A percentile compares a stretch with the other conserved stretches of the same genome.
Conservation (phyloP, 2,888 invertebrate genomes). For the Epistrophella euchroma region DNA sequence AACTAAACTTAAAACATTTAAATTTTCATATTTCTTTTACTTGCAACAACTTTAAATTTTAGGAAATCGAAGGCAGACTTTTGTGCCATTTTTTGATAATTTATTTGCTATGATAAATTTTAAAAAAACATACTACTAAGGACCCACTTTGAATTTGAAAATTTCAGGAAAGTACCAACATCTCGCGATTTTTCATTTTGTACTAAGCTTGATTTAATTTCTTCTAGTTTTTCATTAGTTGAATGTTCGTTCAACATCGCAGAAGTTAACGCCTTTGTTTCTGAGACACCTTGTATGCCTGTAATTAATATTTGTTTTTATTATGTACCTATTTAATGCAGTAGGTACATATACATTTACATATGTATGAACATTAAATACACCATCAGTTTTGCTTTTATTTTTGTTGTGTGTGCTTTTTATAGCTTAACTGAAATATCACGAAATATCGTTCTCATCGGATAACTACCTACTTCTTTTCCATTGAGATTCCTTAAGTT, state of each 20-base stretch:
- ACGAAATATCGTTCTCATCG: slow-evolving; percentile 11
- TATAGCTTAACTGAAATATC: slow-evolving; percentile 16
- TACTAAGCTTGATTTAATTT: background rate
- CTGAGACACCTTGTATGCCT: background rate
- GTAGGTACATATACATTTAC: background rate
- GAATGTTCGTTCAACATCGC: background rate
- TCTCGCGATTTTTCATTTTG: background rate
- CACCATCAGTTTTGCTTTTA: background rate
- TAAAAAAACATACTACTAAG: background rate
- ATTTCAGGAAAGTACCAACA: background rate
- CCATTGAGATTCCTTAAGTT: slow-evolving; percentile 30
- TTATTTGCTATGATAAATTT: no score
- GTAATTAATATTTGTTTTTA: background rate
- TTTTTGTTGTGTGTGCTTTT: background rate
- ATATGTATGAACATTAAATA: slow-evolving; percentile 13
- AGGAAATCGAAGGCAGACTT: no score
- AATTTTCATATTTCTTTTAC: no score
- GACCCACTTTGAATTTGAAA: background rate
- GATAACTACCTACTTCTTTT: slow-evolving; percentile 4
- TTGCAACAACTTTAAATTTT: no score
- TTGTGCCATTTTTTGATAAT: no score
- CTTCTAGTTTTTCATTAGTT: background rate
- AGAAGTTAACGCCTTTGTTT: background rate
- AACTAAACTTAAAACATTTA: no score
- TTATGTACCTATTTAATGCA: background rate